Evolutionary conservation across 2,888 invertebrate genomes (phyloP), one percentile per base, ranked within the genome.

Genomic region (Hedya salicella): DNA sequence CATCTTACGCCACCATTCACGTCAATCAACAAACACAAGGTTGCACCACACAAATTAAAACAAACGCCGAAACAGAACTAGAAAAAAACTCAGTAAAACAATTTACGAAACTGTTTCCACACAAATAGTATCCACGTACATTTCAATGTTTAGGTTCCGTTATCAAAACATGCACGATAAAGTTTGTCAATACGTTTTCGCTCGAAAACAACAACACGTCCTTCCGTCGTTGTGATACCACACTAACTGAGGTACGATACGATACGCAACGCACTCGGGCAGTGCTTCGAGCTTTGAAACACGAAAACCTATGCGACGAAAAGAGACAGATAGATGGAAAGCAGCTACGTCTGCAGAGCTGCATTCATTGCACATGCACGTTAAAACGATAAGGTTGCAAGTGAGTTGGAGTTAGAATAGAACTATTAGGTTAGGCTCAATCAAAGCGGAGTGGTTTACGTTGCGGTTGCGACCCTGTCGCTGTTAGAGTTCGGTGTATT

Each of bases 1-100:
- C 90, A 91, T 91, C 90, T 25, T 25, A 91, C 85, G 79, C 85
- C 81, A 84, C 85, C 8, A 81, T 77, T 75, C 83, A 83, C 87
- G 81, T 85, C 87, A 88, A 88, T 84, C 85, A 86, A 86, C 85
- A 83, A 81, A 82, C 89, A 89, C 91, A 89, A 90, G 88, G 88
- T 85, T 88, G 81, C 86, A 89, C 86, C 73, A 83, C 81, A 83
- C 75, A 69, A 78, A 80, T 71, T 71, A 76, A 77, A 79, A 77
- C 78, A 73, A 74, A 74, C 71, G 59, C 63, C 63, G 40, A 66
- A 71, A 44, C 57, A 50, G 70, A 71, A 70, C 69, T n/a, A n/a
- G n/a, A 67, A 69, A 67, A 71, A 32, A 44, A 42, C 59, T 67
- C 54, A 14, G 30, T n/a, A 50, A 44, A 42, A 44, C 50, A 74